Base-by-base conservation (phyloP, 2,888 invertebrate species). In the Euclidia mi region DNA sequence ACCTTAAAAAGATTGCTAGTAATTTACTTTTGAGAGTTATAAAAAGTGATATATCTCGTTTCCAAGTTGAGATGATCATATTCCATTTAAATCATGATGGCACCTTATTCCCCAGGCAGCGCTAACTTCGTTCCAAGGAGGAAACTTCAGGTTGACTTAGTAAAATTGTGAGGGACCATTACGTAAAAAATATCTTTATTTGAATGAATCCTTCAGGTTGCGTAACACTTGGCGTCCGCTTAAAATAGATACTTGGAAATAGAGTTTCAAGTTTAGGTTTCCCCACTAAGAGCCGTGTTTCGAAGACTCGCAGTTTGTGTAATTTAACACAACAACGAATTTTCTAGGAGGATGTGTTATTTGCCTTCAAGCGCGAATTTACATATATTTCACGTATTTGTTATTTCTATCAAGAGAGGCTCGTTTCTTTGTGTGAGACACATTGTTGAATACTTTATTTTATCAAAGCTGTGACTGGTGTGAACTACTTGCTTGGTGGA, bases 41-140 rank as follows among this genome's bases (percentile, higher is more conserved):
- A 56, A 56, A 20, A 49, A 50, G 32, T 46, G 2, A 50, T 49
- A 44, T 47, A 44, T 43, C 47, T 43, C 10, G 31, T 40, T 48
- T 34, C 20, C 15, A 37, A 62, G 35, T 49, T 56, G 45, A 35
- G 48, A 52, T 56, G 35, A 49, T 62, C 49, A 52, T 56, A 50
- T 62, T 60, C 43, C 49, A 62, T 67, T 65, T 46, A 56, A 66
- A 67, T 62, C 18, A 52, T 49, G 68, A 56, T 56, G 32, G 46
- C 46, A 56, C 48, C 32, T 49, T 56, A 37, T 40, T 56, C 49
- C 49, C 9, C n/a, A 38, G 46, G 40, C 31, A 31, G 28, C 31
- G 34, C 25, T 61, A 56, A 65, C 51, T 61, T 65, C 28, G 20
- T 47, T 59, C 15, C 18, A 12, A 28, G 20, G 41, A 43, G 50